These are phyloP conservation scores for Meda fulgida DNA, from an alignment of 2,797 vertebrate genomes.

Conservation along the genomic window DNA sequence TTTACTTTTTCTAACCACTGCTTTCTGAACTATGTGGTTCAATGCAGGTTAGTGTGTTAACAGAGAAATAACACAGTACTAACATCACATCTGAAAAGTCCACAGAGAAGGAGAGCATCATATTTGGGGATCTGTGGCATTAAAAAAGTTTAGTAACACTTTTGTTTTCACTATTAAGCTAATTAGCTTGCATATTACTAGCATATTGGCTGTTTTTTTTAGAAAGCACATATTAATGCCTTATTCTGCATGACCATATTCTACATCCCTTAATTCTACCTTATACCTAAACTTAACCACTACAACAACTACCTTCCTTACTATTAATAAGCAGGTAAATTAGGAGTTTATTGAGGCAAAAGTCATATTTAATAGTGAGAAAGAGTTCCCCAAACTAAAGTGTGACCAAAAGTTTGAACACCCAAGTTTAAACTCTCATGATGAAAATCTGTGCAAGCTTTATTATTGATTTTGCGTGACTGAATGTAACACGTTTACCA, in stretches of 20 bases:
- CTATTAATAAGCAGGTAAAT: too few species aligned
- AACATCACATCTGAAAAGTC: not conserved
- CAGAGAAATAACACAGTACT: not conserved
- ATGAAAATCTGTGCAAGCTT: not conserved
- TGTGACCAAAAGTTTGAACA: not conserved
- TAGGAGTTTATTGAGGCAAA: too few species aligned
- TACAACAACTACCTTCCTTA: not conserved
- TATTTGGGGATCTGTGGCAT: not conserved
- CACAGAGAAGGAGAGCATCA: not conserved
- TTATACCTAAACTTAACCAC: not conserved
- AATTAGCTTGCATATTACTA: not conserved
- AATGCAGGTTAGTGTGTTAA: not conserved
- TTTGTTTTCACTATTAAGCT: not conserved
- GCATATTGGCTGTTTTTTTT: not conserved
- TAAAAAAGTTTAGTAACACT: not conserved
- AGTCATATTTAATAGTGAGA: too few species aligned
- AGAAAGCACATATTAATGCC: not conserved
- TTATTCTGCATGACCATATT: not conserved
- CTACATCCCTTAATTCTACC: not conserved
- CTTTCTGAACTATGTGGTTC: not conserved
- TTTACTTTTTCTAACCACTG: not conserved
- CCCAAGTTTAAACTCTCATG: not conserved
- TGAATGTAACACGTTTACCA: slow-evolving; percentile 18
- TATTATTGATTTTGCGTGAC: not conserved
- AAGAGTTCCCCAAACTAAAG: too few species aligned